Evolutionary conservation across 2,888 invertebrate species (phyloP).

Genomic region (Mesodorylaimus sp.): DNA sequence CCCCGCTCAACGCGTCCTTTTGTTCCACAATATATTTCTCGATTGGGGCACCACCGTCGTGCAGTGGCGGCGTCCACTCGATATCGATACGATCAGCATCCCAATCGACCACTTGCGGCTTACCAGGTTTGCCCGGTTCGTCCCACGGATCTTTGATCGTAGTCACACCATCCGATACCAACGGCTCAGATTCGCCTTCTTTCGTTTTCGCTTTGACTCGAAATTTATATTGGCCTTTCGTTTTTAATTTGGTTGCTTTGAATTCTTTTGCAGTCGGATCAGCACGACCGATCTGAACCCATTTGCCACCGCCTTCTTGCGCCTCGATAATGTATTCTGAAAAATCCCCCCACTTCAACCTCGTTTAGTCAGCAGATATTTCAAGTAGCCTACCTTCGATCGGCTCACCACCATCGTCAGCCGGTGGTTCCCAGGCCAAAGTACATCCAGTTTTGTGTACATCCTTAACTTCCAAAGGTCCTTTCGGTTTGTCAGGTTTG

Average conservation of each 20-base stretch:
- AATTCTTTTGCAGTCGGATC: slow-evolving; percentile 41
- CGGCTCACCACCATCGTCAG: slow-evolving; percentile 74
- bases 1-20: slow-evolving; percentile 60
- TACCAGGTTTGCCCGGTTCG: slow-evolving; percentile 68
- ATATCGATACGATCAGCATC: slow-evolving; percentile 83
- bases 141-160: slow-evolving; percentile 78
- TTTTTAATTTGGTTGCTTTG: slow-evolving; percentile 53
- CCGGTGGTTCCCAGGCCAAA: slow-evolving; percentile 85
- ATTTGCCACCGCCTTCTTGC: slow-evolving; percentile 64
- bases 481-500: slow-evolving; percentile 68
- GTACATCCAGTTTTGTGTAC: slow-evolving; percentile 87
- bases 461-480: slow-evolving; percentile 71
- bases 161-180: slow-evolving; percentile 60
- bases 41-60: slow-evolving; percentile 81
- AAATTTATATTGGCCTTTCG: slow-evolving; percentile 58
- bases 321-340: slow-evolving; percentile 75
- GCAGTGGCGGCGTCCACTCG: slow-evolving; percentile 63
- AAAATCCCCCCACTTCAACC: too few species aligned
- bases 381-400: too few species aligned
- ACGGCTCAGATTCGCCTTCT: slow-evolving; percentile 77
- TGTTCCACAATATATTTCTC: slow-evolving; percentile 77
- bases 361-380: too few species aligned
- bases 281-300: slow-evolving; percentile 58
- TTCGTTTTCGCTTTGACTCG: slow-evolving; percentile 83
- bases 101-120: slow-evolving; percentile 75